Evolutionary conservation across 1,140 invertebrate genomes (phyloP).

Genomic region (Saxidomus purpurata): DNA sequence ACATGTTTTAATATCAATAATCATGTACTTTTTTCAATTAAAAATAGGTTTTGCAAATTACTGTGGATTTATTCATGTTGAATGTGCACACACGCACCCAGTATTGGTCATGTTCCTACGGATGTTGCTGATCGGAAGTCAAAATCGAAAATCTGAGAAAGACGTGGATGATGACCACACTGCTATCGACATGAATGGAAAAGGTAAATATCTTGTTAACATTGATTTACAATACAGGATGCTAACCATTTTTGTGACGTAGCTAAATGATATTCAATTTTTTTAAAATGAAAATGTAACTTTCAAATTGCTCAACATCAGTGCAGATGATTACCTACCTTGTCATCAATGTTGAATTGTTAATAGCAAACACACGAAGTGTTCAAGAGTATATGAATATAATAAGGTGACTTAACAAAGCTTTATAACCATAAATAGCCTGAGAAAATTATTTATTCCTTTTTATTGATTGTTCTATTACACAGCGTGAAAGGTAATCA

Average conservation of each 20-base stretch:
- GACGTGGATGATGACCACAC: background rate
- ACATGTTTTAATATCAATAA: too few relatives aligned
- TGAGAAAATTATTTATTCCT: too few relatives aligned
- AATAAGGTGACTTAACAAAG: too few relatives aligned
- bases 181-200: background rate
- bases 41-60: conserved; percentile 75
- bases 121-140: conserved; percentile 48
- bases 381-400: too few relatives aligned
- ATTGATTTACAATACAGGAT: background rate
- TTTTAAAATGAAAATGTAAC: too few relatives aligned
- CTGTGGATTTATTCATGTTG: conserved; percentile 74
- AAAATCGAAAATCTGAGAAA: background rate
- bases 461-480: too few relatives aligned
- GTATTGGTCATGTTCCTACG: conserved; percentile 72
- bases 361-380: too few relatives aligned
- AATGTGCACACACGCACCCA: conserved; percentile 73
- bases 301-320: background rate
- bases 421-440: too few relatives aligned
- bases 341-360: background rate
- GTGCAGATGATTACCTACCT: background rate
- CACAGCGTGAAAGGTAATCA: too few relatives aligned
- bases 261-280: too few relatives aligned
- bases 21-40: background rate
- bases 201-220: background rate
- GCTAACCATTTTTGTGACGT: background rate